Conservation (phyloP, 2,113 vertebrate genomes). For the Sinocyclocheilus anshuiensis region DNA sequence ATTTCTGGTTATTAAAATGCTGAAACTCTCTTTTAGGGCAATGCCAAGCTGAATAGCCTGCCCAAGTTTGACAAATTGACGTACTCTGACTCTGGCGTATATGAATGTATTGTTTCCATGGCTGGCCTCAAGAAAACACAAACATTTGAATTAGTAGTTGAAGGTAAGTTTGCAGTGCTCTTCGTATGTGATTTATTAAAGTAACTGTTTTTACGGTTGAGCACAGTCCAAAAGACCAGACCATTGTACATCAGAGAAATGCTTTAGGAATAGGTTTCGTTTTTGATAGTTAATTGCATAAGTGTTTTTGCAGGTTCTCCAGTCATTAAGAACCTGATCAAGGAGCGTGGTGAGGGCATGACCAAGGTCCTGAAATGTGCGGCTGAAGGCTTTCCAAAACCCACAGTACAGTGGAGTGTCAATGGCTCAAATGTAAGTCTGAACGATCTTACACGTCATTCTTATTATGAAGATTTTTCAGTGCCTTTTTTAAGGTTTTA, state of each 20-base stretch:
- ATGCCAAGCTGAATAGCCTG: constrained; percentile 61
- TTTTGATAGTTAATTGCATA: constrained; percentile 48
- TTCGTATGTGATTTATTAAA: not conserved
- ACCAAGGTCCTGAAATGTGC: constrained; percentile 86
- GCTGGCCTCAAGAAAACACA: constrained; percentile 73
- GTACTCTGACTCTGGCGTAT: constrained; percentile 86
- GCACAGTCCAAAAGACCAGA: not conserved
- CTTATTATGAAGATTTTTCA: not conserved
- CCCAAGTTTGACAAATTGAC: constrained; percentile 81
- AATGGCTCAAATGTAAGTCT: constrained; percentile 81
- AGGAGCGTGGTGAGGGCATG: constrained; percentile 75
- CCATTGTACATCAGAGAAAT: not conserved
- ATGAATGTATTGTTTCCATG: constrained; percentile 82
- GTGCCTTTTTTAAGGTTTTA: not conserved
- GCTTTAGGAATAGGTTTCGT: not conserved
- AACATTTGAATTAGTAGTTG: constrained; percentile 83
- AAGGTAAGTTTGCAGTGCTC: constrained; percentile 77
- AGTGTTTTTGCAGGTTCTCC: constrained; percentile 81
- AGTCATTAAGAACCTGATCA: constrained; percentile 82
- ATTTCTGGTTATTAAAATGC: not conserved
- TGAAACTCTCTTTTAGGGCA: constrained; percentile 60
- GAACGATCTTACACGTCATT: not conserved
- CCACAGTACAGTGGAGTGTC: constrained; percentile 88
- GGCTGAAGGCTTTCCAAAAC: constrained; percentile 91
- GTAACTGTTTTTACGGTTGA: not conserved